phyloP scores from a whole-genome alignment of 2,113 vertebrate species.

The Petromus typicus region DNA sequence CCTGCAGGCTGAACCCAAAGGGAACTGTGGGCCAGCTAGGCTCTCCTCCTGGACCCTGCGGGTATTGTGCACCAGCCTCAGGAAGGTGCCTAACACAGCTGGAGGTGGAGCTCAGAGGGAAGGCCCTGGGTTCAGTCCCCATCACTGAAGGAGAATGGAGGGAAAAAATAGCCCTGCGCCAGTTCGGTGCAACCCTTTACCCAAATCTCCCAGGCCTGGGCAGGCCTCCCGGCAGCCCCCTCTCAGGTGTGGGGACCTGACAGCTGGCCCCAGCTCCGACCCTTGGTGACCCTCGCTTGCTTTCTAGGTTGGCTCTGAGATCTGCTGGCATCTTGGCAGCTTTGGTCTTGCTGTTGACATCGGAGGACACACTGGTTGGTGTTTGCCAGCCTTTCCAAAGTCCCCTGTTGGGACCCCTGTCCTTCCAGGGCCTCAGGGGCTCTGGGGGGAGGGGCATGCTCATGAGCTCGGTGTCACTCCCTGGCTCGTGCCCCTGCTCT shows the following conservation, averaged over 20 bases:
- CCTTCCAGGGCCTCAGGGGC: neutral
- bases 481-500: neutral
- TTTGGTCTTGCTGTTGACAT: neutral
- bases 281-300: neutral
- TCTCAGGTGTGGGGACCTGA: constrained; percentile 47
- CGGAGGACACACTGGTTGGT: neutral
- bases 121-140: neutral
- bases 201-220: neutral
- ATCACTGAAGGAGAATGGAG: neutral
- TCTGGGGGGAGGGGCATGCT: neutral
- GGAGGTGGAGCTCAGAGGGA: neutral
- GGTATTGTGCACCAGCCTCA: neutral
- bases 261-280: neutral
- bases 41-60: neutral
- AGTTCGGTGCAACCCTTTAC: neutral
- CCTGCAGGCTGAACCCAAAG: neutral
- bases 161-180: neutral
- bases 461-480: neutral
- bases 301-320: constrained; percentile 7
- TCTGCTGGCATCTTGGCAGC: neutral
- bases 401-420: neutral
- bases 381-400: neutral
- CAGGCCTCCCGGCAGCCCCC: neutral
- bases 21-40: neutral
- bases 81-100: neutral